phyloP scores from a whole-genome alignment of 2,797 vertebrate species.

The Mus spretus region DNA sequence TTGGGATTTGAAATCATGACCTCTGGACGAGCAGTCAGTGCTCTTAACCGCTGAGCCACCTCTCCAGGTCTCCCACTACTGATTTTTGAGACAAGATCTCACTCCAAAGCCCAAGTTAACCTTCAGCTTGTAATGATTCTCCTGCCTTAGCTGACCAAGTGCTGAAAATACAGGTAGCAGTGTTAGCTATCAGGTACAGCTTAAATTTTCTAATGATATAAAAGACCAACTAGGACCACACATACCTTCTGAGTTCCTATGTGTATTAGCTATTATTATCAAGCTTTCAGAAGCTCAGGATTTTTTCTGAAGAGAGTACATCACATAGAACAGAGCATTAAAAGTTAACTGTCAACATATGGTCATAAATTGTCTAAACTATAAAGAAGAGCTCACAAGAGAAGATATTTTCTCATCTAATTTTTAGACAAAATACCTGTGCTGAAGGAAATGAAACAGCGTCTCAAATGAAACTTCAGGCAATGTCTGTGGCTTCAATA shows the following conservation, averaged over 20 bases:
- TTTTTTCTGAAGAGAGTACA: background rate
- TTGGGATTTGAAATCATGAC: too few relatives aligned
- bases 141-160: background rate
- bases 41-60: too few relatives aligned
- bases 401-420: background rate
- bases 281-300: background rate
- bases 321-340: background rate
- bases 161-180: background rate
- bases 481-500: background rate
- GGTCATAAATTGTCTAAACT: background rate
- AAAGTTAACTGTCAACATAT: background rate
- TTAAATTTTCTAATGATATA: background rate
- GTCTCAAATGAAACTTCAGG: constrained; percentile 19
- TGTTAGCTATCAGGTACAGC: background rate
- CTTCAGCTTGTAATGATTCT: background rate
- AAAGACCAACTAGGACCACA: background rate
- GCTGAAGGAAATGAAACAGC: background rate
- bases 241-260: background rate
- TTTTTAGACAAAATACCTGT: constrained; percentile 52
- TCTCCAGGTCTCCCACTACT: too few relatives aligned
- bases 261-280: background rate
- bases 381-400: background rate
- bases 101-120: background rate
- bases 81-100: background rate
- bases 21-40: too few relatives aligned